Evolutionary conservation across 2,888 invertebrate genomes (phyloP).

Genomic region (Macropis europaea): DNA sequence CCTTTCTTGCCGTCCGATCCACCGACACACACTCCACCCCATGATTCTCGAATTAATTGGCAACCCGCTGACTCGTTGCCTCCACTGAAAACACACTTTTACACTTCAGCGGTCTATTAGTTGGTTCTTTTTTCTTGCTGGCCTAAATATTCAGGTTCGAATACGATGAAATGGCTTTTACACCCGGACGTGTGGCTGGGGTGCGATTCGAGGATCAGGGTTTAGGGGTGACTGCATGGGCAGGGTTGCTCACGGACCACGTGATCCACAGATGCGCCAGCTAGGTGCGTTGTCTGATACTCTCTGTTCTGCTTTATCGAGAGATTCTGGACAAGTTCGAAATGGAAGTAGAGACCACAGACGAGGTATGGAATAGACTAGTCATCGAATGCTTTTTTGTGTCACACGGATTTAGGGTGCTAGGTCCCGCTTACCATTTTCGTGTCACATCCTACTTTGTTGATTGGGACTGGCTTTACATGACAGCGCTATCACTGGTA

Average conservation of each 20-base stretch:
- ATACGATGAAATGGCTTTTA: background rate
- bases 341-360: background rate
- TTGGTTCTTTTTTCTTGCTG: background rate
- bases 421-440: no score
- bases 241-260: constrained; percentile 23
- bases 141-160: background rate
- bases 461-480: no score
- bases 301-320: constrained; percentile 54
- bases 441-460: no score
- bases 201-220: constrained; percentile 3
- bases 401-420: no score
- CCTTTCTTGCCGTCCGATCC: constrained; percentile 60
- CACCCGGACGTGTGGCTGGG: background rate
- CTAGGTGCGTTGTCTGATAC: background rate
- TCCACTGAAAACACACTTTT: background rate
- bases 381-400: no score
- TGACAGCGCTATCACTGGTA: no score
- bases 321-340: constrained; percentile 43
- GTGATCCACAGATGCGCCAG: constrained; percentile 22
- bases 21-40: constrained; percentile 19
- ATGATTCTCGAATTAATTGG: constrained; percentile 11
- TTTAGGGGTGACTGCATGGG: constrained; percentile 5
- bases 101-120: background rate
- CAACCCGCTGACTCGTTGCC: background rate
- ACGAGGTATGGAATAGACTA: background rate